Base-by-base conservation (phyloP, 2,888 invertebrate species). In the Drepana falcataria region DNA sequence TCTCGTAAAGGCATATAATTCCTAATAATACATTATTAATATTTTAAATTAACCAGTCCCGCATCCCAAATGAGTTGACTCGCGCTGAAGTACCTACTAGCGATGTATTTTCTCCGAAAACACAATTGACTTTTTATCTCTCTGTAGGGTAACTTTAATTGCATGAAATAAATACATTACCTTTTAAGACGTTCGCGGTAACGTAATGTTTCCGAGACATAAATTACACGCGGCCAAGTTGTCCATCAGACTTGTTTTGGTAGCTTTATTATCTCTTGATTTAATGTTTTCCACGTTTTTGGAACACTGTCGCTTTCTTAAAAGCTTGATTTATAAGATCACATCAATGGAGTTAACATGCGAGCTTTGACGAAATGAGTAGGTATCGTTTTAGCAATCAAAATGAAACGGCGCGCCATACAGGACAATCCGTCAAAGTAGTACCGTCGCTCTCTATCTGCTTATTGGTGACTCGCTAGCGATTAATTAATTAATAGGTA, bases 91-190 rank as follows among this genome's bases (percentile, higher is more conserved):
- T 40, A 34, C 33, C 1, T 44, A 37, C 21, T n/a, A 5, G 21
- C 33, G 34, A 51, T 51, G 41, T 49, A 21, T 49, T 48, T 51
- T 59, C 58, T 59, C 49, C 61, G 57, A 56, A 57, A 54, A 56
- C 52, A 51, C 58, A 56, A 54, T 60, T 58, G 57, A 61, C 54
- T 63, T 64, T 67, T 67, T 65, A 68, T 69, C 65, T 62, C 55
- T 57, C 51, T 63, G 59, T 63, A 54, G 58, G 52, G 58, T 60
- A 59, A 61, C 68, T 62, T 75, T 77, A 77, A 81, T 81, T 75
- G 73, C 64, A 56, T 60, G 64, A 73, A 74, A 71, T 66, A 59
- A 67, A 77, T 71, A 69, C 67, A 71, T 73, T 64, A 60, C 81
- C 80, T 76, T 83, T 75, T 78, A 63, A 57, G 77, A 59, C 60